Percentiles rank a stretch among this genome's conserved stretches.
Conservation (phyloP, 2,113 vertebrate genomes). For the Procavia capensis region DNA sequence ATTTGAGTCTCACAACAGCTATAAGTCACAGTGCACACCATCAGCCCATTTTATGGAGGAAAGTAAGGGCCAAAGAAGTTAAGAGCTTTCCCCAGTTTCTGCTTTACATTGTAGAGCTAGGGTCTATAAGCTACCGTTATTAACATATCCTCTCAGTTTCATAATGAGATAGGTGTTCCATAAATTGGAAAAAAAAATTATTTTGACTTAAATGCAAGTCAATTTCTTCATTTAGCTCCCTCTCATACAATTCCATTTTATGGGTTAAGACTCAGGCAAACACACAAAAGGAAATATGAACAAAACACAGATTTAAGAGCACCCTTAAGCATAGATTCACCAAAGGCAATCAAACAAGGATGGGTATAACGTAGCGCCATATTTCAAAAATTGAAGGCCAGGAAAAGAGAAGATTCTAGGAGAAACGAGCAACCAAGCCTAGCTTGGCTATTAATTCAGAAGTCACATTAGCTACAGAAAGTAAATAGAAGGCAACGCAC, state of each 20-base stretch:
- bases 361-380: not conserved
- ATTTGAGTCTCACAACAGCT: not conserved
- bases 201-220: slow-evolving; percentile 4
- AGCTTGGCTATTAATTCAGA: not conserved
- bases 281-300: not conserved
- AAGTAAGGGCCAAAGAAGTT: too few species aligned
- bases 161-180: not conserved
- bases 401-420: not conserved
- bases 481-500: slow-evolving; percentile 19
- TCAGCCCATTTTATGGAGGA: too few species aligned
- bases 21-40: too few species aligned
- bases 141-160: not conserved
- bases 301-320: slow-evolving; percentile 59
- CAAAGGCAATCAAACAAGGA: not conserved
- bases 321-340: not conserved
- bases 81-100: not conserved
- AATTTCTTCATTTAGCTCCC: slow-evolving; percentile 42
- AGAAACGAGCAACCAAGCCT: not conserved
- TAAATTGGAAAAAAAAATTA: not conserved
- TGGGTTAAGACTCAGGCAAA: slow-evolving; percentile 42
- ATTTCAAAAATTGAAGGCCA: slow-evolving; percentile 44
- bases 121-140: not conserved
- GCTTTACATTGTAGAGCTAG: not conserved
- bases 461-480: slow-evolving; percentile 12
- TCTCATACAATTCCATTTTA: not conserved